These are phyloP conservation scores for Pelecanus crispus DNA, from an alignment of 2,113 vertebrate species.

Conservation along the genomic window DNA sequence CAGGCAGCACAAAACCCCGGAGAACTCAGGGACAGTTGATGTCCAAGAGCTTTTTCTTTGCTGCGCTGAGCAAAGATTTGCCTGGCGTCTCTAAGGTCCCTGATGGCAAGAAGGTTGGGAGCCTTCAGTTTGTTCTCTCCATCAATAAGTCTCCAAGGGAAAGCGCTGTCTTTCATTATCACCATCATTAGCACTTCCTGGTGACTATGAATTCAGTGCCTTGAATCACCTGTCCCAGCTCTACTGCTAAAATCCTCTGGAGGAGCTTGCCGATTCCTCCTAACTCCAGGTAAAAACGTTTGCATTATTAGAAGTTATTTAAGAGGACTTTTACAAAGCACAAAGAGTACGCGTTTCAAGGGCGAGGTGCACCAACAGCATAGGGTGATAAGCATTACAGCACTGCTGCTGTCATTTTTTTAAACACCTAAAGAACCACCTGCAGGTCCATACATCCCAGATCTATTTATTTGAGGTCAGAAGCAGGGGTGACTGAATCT, in stretches of 20 bases:
- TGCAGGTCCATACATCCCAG: background rate
- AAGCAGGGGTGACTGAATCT: background rate
- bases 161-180: background rate
- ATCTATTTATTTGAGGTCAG: background rate
- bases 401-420: background rate
- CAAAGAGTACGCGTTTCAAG: background rate
- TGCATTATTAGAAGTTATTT: background rate
- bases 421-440: background rate
- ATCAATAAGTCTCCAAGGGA: conserved; percentile 43
- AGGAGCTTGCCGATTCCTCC: background rate
- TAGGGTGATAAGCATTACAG: background rate
- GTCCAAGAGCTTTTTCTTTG: conserved; percentile 26
- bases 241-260: background rate
- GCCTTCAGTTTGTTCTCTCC: conserved; percentile 19
- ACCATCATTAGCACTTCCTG: background rate
- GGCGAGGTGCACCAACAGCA: background rate
- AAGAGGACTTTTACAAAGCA: background rate
- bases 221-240: background rate
- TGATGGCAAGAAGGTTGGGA: background rate
- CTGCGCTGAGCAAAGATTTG: conserved; percentile 47
- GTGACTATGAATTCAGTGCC: background rate
- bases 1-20: background rate
- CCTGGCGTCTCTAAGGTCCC: conserved; percentile 8
- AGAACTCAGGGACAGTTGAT: background rate
- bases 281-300: background rate